Conservation (phyloP, 2,113 vertebrate species). For the Trochalopteron elliotii region DNA sequence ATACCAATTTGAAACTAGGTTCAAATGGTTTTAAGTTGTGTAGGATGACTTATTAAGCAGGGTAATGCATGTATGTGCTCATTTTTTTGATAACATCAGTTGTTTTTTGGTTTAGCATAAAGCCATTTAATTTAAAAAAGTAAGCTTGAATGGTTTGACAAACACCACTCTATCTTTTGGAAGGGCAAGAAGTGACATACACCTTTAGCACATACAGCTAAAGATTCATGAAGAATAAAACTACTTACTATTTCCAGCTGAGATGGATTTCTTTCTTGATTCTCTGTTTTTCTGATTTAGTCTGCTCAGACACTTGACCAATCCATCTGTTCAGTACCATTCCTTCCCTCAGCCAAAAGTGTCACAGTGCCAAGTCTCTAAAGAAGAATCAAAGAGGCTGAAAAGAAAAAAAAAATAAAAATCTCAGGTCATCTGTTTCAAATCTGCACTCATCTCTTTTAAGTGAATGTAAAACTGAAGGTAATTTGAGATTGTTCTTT, state of each 20-base stretch:
- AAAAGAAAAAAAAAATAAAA: neutral
- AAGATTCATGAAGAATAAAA: neutral
- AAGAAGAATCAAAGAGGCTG: neutral
- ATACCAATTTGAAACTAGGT: neutral
- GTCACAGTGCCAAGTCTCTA: neutral
- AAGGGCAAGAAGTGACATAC: neutral
- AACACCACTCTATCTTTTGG: neutral
- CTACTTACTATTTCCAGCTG: neutral
- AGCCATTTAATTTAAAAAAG: neutral
- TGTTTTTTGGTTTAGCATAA: neutral
- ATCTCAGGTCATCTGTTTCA: constrained; percentile 23
- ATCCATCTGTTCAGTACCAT: constrained; percentile 4
- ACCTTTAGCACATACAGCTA: neutral
- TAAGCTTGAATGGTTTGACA: neutral
- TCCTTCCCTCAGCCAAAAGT: neutral
- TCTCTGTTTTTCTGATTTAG: constrained; percentile 41
- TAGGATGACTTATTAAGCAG: neutral
- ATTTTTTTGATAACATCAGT: neutral
- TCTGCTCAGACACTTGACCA: constrained; percentile 11
- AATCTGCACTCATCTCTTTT: constrained; percentile 36
- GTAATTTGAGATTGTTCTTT: constrained; percentile 47
- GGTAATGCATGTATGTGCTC: neutral
- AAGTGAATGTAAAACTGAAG: constrained; percentile 26
- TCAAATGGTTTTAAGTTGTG: neutral
- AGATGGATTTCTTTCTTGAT: neutral